These are phyloP conservation scores for Brachypalpus laphriformis DNA, from an alignment of 2,888 invertebrate genomes.

Conservation along the genomic window DNA sequence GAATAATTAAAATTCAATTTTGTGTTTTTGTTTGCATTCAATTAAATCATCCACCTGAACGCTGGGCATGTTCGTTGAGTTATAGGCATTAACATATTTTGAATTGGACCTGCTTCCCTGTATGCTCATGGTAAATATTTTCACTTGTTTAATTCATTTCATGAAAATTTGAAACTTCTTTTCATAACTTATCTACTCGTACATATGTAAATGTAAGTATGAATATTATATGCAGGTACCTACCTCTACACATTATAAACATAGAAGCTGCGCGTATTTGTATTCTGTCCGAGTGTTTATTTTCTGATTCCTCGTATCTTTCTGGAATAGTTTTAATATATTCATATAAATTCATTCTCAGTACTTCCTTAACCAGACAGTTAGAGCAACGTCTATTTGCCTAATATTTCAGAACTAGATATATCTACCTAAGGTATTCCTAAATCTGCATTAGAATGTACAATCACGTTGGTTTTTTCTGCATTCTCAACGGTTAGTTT, in stretches of 20 bases:
- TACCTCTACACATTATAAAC: no score
- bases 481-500: background rate
- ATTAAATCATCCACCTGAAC: background rate
- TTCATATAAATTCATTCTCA: background rate
- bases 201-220: background rate
- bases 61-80: background rate
- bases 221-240: no score
- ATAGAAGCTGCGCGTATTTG: no score
- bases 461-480: background rate
- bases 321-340: background rate
- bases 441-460: background rate
- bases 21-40: slow-evolving; percentile 5
- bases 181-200: background rate
- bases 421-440: background rate
- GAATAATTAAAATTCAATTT: background rate
- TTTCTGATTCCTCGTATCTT: background rate
- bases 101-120: background rate
- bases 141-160: background rate
- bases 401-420: background rate
- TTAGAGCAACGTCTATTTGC: background rate
- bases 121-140: background rate
- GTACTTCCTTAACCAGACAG: background rate
- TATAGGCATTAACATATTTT: background rate
- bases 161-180: background rate
- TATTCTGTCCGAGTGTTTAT: background rate